phyloP scores from a whole-genome alignment of 2,113 vertebrate species.

The Heterocephalus glaber region DNA sequence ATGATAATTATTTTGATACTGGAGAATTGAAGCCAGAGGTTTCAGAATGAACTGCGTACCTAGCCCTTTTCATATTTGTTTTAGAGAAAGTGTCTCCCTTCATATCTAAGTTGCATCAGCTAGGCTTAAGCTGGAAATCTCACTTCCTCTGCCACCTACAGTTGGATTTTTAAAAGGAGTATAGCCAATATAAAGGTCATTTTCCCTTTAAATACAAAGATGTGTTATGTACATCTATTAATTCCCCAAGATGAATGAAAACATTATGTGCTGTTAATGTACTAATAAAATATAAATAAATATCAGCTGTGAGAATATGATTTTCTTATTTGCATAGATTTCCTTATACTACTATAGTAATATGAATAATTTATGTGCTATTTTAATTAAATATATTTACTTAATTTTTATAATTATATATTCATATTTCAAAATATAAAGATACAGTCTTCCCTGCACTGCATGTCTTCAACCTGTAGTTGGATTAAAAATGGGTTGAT shows the following conservation, averaged over 20 bases:
- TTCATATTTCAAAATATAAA: not conserved
- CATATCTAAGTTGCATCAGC: not conserved
- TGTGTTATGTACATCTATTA: not conserved
- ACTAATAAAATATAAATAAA: not conserved
- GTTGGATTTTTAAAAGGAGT: not conserved
- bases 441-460: not conserved
- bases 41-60: not conserved
- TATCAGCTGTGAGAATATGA: not conserved
- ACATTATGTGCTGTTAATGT: not conserved
- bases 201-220: not conserved
- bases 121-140: too few relatives aligned
- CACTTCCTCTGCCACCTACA: not conserved
- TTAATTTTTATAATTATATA: constrained; percentile 6
- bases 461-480: not conserved
- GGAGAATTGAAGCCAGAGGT: not conserved
- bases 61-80: not conserved
- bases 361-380: constrained; percentile 25
- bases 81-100: not conserved
- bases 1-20: not conserved
- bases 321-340: not conserved
- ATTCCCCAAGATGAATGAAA: not conserved
- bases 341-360: not conserved
- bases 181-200: not conserved
- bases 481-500: not conserved
- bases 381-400: constrained; percentile 24